Evolutionary conservation across 1,140 invertebrate genomes (phyloP).

Genomic region (Drosophila rufa): DNA sequence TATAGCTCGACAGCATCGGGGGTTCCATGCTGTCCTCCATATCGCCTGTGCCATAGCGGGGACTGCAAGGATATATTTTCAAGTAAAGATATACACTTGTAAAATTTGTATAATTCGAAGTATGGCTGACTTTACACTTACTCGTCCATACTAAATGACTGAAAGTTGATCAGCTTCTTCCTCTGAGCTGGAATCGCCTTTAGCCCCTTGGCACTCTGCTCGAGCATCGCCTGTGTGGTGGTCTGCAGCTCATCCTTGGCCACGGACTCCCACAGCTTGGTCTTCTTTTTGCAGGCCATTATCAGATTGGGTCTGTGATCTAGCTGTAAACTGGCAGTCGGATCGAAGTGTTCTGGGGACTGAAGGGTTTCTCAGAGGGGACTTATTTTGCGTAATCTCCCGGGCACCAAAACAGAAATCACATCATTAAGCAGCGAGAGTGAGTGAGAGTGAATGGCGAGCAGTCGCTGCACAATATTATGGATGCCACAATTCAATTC

Average conservation of each 20-base stretch:
- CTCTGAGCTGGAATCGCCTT: constrained; percentile 29
- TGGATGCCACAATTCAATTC: constrained; percentile 53
- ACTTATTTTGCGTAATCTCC: constrained; percentile 5
- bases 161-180: constrained; percentile 64
- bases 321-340: constrained; percentile 5
- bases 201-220: constrained; percentile 44
- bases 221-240: constrained; percentile 68
- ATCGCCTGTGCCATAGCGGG: constrained; percentile 46
- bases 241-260: constrained; percentile 51
- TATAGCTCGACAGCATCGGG: constrained; percentile 52
- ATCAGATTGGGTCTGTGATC: neutral
- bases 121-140: neutral
- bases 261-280: constrained; percentile 51
- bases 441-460: neutral
- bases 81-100: neutral
- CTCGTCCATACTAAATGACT: constrained; percentile 73
- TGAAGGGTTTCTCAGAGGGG: constrained; percentile 12
- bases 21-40: constrained; percentile 45
- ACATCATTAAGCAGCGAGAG: constrained; percentile 58
- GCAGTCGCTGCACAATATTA: constrained; percentile 28
- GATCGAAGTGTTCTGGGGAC: neutral
- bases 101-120: too few species aligned
- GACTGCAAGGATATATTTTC: constrained; percentile 9
- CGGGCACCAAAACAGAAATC: constrained; percentile 51
- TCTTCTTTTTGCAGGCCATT: constrained; percentile 55